Evolutionary conservation across 2,797 vertebrate species (phyloP).

Genomic region (Notamacropus eugenii): DNA sequence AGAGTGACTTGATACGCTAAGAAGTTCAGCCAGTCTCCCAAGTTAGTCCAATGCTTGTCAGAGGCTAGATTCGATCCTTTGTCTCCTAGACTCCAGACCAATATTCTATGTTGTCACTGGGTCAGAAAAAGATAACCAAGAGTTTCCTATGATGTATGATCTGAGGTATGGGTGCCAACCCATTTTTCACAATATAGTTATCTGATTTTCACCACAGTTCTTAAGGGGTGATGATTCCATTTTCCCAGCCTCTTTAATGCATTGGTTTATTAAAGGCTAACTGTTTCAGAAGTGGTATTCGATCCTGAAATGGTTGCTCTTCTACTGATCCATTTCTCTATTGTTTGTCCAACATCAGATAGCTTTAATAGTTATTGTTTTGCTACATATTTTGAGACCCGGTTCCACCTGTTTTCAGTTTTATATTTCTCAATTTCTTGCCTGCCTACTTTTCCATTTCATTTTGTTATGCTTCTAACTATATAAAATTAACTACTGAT

Average conservation of each 20-base stretch:
- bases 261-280: background rate
- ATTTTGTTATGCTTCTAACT: background rate
- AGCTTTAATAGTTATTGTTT: background rate
- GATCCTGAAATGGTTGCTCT: background rate
- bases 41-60: background rate
- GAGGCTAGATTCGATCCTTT: background rate
- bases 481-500: background rate
- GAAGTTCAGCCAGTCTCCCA: background rate
- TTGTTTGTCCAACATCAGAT: background rate
- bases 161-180: background rate
- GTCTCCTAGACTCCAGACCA: background rate
- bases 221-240: too few species aligned
- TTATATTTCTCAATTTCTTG: background rate
- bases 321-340: background rate
- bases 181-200: background rate
- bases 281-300: background rate
- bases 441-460: background rate
- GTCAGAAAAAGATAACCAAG: background rate
- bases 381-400: background rate
- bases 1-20: background rate
- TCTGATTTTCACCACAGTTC: background rate
- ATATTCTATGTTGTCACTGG: background rate
- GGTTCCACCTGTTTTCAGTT: background rate
- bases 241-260: background rate
- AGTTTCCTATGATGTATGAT: background rate